phyloP scores from a whole-genome alignment of 2,888 invertebrate species.

The Plusia festucae region DNA sequence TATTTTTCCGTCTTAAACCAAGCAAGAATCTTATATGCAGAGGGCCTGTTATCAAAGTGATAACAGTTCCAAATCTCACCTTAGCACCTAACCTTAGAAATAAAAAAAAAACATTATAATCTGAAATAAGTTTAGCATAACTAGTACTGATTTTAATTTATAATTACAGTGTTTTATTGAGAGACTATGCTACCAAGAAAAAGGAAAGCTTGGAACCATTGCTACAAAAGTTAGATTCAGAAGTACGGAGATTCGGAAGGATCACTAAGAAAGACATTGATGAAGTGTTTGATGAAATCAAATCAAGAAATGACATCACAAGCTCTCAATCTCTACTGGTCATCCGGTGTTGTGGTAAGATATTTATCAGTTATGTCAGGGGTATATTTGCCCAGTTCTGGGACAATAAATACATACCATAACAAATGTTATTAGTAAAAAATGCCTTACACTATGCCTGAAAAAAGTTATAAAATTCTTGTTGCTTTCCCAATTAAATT shows the following conservation, averaged over 20 bases:
- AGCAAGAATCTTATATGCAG: not conserved
- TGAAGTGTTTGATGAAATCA: conserved; percentile 93
- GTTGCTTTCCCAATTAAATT: too few species aligned
- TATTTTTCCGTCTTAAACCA: not conserved
- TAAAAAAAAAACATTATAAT: not conserved
- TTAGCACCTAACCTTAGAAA: too few species aligned
- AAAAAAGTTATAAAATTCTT: too few species aligned
- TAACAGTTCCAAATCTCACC: too few species aligned
- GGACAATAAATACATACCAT: too few species aligned
- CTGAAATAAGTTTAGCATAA: not conserved
- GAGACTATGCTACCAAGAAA: conserved; percentile 88
- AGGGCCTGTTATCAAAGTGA: not conserved
- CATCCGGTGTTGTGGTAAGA: conserved; percentile 94
- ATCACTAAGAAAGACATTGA: conserved; percentile 93
- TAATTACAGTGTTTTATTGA: conserved; percentile 88
- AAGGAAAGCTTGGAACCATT: conserved; percentile 91
- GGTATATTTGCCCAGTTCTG: too few species aligned
- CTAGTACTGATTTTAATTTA: not conserved
- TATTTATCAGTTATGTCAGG: conserved; percentile 3
- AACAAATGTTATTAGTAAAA: too few species aligned
- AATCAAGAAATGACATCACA: conserved; percentile 91
- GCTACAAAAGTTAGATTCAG: conserved; percentile 91
- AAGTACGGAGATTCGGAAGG: conserved; percentile 93
- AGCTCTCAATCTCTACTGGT: conserved; percentile 94
- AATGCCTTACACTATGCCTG: too few species aligned